Conservation (phyloP, 2,113 vertebrate species). For the Cyprinodon tularosa region DNA sequence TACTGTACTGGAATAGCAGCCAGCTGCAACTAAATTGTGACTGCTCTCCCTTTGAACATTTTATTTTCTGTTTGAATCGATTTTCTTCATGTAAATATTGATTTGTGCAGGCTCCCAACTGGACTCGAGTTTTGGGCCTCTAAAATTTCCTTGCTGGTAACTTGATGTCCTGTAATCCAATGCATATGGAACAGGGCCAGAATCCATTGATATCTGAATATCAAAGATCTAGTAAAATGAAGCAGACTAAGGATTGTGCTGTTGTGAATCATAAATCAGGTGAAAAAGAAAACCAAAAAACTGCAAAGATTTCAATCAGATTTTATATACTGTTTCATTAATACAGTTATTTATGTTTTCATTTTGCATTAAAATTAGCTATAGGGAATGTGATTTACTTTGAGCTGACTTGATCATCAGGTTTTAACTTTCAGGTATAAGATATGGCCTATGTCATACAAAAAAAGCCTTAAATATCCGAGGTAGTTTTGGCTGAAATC, state of each 20-base stretch:
- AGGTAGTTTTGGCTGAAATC: no score
- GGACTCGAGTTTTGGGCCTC: constrained; percentile 15
- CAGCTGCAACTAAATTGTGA: constrained; percentile 8
- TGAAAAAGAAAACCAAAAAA: neutral
- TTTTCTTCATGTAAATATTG: constrained; percentile 41
- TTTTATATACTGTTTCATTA: neutral
- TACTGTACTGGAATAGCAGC: constrained; percentile 16
- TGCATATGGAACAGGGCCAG: constrained; percentile 27
- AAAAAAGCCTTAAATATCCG: no score
- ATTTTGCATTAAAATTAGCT: neutral
- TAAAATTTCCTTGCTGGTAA: constrained; percentile 44
- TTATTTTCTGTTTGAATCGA: constrained; percentile 33
- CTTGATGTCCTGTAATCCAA: constrained; percentile 34
- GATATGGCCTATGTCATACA: no score
- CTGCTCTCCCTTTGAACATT: constrained; percentile 23
- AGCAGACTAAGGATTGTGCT: neutral
- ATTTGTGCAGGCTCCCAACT: constrained; percentile 32
- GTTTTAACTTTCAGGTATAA: no score
- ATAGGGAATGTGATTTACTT: neutral
- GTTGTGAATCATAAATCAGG: constrained; percentile 28
- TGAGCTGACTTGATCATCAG: neutral
- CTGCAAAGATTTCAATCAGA: neutral
- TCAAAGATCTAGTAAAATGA: constrained; percentile 4
- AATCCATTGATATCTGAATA: constrained; percentile 38
- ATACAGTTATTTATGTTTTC: neutral